phyloP scores from a whole-genome alignment of 2,113 vertebrate species.

The Odontesthes bonariensis region DNA sequence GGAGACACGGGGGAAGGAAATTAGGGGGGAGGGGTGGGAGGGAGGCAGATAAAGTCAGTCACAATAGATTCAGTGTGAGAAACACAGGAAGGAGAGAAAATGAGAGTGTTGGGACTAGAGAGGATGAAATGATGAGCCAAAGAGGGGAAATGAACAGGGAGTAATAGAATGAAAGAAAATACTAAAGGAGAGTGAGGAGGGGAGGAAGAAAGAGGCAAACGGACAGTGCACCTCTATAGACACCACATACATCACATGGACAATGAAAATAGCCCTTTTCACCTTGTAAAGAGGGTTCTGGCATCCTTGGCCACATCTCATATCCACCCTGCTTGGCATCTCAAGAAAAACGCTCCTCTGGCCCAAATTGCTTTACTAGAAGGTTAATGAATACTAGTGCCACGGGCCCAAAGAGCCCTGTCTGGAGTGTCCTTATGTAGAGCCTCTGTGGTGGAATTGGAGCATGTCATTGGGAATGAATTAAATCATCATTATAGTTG shows the following conservation, averaged over 20 bases:
- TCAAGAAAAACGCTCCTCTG: slow-evolving; percentile 53
- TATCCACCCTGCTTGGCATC: slow-evolving; percentile 30
- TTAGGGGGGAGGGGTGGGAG: background rate
- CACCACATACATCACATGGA: slow-evolving; percentile 73
- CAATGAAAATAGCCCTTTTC: slow-evolving; percentile 73
- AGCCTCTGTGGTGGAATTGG: slow-evolving; percentile 23
- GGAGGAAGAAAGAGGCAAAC: slow-evolving; percentile 27
- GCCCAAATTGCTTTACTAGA: slow-evolving; percentile 76
- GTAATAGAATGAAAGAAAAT: slow-evolving; percentile 38
- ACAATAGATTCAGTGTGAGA: slow-evolving; percentile 60
- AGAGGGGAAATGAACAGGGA: slow-evolving; percentile 25
- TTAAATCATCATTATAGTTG: slow-evolving; percentile 36
- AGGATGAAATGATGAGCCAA: background rate
- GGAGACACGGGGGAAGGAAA: slow-evolving; percentile 41
- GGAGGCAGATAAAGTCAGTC: slow-evolving; percentile 54
- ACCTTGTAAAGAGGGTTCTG: slow-evolving; percentile 53
- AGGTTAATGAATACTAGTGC: slow-evolving; percentile 75
- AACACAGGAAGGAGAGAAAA: slow-evolving; percentile 32
- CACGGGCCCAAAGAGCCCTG: slow-evolving; percentile 25
- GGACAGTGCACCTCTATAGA: slow-evolving; percentile 48
- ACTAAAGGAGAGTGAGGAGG: slow-evolving; percentile 51
- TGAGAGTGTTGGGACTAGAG: slow-evolving; percentile 14
- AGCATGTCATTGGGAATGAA: slow-evolving; percentile 45
- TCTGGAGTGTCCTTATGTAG: slow-evolving; percentile 36
- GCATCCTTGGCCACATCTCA: slow-evolving; percentile 48